Evolutionary conservation across 2,888 invertebrate species (phyloP).

Genomic region (Cryptosula pallasiana): DNA sequence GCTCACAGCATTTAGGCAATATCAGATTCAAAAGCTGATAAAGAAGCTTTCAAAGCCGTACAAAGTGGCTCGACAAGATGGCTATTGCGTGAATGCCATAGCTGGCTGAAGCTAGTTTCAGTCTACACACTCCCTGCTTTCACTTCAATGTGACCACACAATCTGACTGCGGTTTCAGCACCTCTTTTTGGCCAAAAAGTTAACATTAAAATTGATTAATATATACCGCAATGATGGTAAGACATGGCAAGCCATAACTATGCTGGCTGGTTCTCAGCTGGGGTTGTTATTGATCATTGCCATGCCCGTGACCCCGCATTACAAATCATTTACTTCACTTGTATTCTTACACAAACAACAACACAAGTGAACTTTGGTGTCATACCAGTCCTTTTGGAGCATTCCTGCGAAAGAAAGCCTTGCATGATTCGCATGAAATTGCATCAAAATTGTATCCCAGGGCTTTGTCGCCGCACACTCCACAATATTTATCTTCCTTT

Average conservation of each 20-base stretch:
- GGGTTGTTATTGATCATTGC: too few species aligned
- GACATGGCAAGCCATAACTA: background rate
- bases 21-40: background rate
- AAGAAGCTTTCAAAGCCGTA: background rate
- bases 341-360: too few species aligned
- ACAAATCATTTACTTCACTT: too few species aligned
- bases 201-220: background rate
- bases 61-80: background rate
- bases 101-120: background rate
- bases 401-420: slow-evolving; percentile 53
- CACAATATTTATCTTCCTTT: slow-evolving; percentile 53
- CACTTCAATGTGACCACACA: slow-evolving; percentile 9
- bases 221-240: background rate
- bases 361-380: too few species aligned
- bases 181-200: slow-evolving; percentile 7
- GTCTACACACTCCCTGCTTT: background rate
- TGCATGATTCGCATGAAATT: slow-evolving; percentile 54
- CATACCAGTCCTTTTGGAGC: slow-evolving; percentile 53
- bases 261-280: too few species aligned
- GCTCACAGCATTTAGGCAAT: background rate
- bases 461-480: slow-evolving; percentile 52
- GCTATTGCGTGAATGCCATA: background rate
- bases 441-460: slow-evolving; percentile 54
- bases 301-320: too few species aligned
- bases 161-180: slow-evolving; percentile 8